phyloP scores from a whole-genome alignment of 2,888 invertebrate species.

The Megastigmus dorsalis region DNA sequence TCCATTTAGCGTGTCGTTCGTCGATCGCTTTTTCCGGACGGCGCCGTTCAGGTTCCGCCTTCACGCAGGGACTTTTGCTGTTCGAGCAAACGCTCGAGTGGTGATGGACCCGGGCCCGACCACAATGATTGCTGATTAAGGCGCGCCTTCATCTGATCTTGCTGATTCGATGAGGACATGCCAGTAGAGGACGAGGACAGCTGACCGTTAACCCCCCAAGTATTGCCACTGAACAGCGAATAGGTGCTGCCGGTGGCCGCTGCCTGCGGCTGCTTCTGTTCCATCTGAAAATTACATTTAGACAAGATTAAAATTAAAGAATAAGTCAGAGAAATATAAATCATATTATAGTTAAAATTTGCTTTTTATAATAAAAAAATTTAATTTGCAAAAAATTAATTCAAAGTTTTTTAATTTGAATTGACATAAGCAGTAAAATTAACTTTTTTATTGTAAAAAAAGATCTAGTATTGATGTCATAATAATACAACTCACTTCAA shows the following conservation, averaged over 20 bases:
- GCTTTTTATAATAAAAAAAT: too few species aligned
- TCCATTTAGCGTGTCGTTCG: constrained; percentile 51
- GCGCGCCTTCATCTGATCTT: constrained; percentile 64
- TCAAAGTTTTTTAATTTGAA: too few species aligned
- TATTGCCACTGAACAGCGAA: constrained; percentile 77
- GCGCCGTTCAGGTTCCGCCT: constrained; percentile 71
- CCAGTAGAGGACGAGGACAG: constrained; percentile 31
- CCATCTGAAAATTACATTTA: constrained; percentile 64
- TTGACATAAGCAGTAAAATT: not conserved
- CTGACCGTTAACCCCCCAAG: constrained; percentile 50
- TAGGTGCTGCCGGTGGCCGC: constrained; percentile 75
- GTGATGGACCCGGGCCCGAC: constrained; percentile 86
- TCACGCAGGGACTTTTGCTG: constrained; percentile 83
- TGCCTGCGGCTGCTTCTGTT: constrained; percentile 71
- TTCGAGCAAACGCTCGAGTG: constrained; percentile 86
- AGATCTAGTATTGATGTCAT: too few species aligned
- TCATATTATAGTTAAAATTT: not conserved
- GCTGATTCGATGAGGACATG: constrained; percentile 27
- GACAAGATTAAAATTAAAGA: constrained; percentile 1
- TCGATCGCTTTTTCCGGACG: constrained; percentile 41
- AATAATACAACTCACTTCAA: constrained; percentile 61
- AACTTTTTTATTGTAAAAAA: not conserved
- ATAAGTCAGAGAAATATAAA: not conserved
- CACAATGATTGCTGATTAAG: constrained; percentile 81
- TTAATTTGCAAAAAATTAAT: too few species aligned